phyloP scores from a whole-genome alignment of 2,113 vertebrate genomes.

The Triplophysa tibetana region DNA sequence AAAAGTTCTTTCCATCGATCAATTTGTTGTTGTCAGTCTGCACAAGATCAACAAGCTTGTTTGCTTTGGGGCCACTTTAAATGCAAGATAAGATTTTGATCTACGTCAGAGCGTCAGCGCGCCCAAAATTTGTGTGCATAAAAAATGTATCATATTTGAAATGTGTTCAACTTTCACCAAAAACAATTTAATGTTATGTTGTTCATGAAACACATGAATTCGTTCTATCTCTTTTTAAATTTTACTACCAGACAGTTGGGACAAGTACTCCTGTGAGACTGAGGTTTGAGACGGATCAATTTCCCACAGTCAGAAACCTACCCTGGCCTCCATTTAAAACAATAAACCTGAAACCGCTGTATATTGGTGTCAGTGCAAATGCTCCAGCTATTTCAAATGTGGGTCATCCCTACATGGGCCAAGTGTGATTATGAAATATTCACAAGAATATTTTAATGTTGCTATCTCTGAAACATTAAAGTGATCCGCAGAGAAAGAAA shows the following conservation, averaged over 20 bases:
- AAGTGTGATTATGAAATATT: constrained; percentile 70
- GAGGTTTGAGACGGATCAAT: constrained; percentile 4
- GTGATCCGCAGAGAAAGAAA: constrained; percentile 55
- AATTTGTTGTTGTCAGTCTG: too few relatives aligned
- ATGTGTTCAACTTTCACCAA: not conserved
- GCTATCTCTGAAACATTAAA: constrained; percentile 56
- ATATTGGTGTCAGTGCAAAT: constrained; percentile 60
- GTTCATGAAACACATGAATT: not conserved
- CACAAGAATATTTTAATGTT: constrained; percentile 75
- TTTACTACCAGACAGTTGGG: constrained; percentile 13
- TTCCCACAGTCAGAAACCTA: constrained; percentile 12
- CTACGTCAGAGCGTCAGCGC: too few relatives aligned
- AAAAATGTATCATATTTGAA: too few relatives aligned
- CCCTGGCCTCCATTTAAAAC: constrained; percentile 58
- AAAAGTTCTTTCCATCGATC: too few relatives aligned
- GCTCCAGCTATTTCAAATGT: constrained; percentile 64
- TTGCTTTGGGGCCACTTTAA: too few relatives aligned
- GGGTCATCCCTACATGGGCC: constrained; percentile 68
- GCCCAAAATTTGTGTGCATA: too few relatives aligned
- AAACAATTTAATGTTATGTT: not conserved
- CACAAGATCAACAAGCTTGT: too few relatives aligned
- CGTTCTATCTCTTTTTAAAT: not conserved
- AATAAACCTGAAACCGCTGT: constrained; percentile 33
- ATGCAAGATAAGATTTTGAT: too few relatives aligned
- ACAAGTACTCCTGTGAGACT: not conserved